These are phyloP conservation scores for Watsonalla cultraria DNA, from an alignment of 2,888 invertebrate genomes.

Conservation along the genomic window DNA sequence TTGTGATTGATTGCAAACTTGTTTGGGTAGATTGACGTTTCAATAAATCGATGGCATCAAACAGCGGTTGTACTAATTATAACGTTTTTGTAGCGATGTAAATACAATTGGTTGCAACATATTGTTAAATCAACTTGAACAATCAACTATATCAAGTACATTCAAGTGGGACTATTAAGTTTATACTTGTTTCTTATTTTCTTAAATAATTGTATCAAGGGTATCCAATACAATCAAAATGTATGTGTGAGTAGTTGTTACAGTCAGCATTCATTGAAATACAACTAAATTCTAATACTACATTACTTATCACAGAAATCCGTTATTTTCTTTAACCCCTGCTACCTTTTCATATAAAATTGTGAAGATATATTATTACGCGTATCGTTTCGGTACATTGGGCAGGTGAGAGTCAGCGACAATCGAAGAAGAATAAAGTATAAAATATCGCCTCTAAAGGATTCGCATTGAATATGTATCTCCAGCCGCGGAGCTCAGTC, in stretches of 20 bases:
- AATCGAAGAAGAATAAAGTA: constrained; percentile 63
- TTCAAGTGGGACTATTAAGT: background rate
- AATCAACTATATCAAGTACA: background rate
- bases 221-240: background rate
- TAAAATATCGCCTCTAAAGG: constrained; percentile 76
- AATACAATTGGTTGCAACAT: background rate
- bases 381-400: constrained; percentile 47
- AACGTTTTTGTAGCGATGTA: constrained; percentile 29
- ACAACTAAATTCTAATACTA: too few species aligned
- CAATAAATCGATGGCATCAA: constrained; percentile 30
- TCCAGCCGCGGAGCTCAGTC: constrained; percentile 61
- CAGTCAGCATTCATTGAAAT: background rate
- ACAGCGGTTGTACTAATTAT: constrained; percentile 41
- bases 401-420: constrained; percentile 68
- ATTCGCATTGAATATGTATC: constrained; percentile 78
- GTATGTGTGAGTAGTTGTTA: background rate
- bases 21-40: constrained; percentile 66
- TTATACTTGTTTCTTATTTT: too few species aligned
- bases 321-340: constrained; percentile 31
- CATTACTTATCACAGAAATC: constrained; percentile 19
- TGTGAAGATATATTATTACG: constrained; percentile 28
- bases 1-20: constrained; percentile 76
- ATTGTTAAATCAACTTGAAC: background rate
- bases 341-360: constrained; percentile 35
- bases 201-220: too few species aligned